phyloP scores from a whole-genome alignment of 1,140 invertebrate genomes.

The Lepidurus apus region DNA sequence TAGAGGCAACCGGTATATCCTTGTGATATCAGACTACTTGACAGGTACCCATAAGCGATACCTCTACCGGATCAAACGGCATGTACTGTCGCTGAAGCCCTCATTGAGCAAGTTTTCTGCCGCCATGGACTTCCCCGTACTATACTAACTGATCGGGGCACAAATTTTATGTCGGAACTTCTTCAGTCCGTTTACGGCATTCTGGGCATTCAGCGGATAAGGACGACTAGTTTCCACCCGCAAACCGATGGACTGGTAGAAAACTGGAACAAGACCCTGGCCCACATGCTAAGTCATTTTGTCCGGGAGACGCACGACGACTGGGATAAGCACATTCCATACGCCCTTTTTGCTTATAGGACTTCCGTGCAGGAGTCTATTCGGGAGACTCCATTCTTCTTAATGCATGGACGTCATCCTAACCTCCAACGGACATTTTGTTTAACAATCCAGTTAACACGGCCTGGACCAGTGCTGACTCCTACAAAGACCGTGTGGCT shows the following conservation, averaged over 20 bases:
- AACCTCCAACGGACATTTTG: neutral
- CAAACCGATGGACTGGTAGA: constrained; percentile 38
- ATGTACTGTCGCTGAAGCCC: too few species aligned
- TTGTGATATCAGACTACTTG: too few species aligned
- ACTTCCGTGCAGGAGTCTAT: neutral
- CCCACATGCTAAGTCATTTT: constrained; percentile 35
- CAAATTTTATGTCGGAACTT: too few species aligned
- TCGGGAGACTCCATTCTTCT: neutral
- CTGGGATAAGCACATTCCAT: neutral
- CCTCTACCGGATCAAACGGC: too few species aligned
- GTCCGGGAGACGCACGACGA: neutral
- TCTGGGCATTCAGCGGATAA: constrained; percentile 35
- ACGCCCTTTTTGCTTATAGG: too few species aligned
- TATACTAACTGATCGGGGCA: too few species aligned
- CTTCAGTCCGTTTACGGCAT: too few species aligned
- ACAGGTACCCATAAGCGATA: too few species aligned
- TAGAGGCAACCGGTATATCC: too few species aligned
- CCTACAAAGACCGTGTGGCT: neutral
- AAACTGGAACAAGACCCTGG: constrained; percentile 39
- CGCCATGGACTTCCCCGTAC: too few species aligned
- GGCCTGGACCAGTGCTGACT: neutral
- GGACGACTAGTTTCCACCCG: constrained; percentile 36
- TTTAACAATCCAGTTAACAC: neutral
- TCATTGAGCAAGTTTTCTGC: too few species aligned
- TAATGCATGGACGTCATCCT: neutral